Evolutionary conservation across 2,113 vertebrate species (phyloP), one percentile per base, ranked within the genome.

Genomic region (Girardinichthys multiradiatus): DNA sequence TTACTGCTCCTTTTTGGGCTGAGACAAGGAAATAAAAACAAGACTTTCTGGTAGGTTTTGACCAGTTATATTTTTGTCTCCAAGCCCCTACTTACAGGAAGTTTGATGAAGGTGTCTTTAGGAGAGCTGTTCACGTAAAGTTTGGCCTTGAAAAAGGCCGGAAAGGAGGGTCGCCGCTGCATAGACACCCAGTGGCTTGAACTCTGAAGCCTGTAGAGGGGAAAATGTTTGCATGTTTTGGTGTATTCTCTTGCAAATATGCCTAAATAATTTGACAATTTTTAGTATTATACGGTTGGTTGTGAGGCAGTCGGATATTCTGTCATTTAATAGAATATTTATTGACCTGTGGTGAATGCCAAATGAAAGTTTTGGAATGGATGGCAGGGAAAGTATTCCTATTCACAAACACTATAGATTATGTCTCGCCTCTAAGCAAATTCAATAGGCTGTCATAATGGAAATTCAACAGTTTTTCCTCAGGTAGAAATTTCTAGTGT

Each of bases 41-140:
- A 30, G 24, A 57, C 2, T 27, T 28, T 29, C 21, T 24, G 15
- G 28, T 51, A n/a, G 31, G 28, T 14, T 57, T 27, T 58, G 64
- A 68, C 24, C 54, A 39, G 10, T 64, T 57, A 14, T 21, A 2
- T 26, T 6, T 24, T 62, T 17, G n/a, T 29, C 4, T n/a, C 3
- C 4, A 27, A 59, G 33, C 54, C 37, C 12, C 24, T 28, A 76
- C 86, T 87, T 75, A 96, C 97, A 86, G 96, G 93, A 11, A 97
- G 93, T 82, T 95, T 96, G 82, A 99, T 15, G 87, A 96, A 99
- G 12, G 96, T 98, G 88, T 97, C 96, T 64, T 79, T 90, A 1
- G 95, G 95, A 57, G 86, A 66, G 4, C 88, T 76, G 17, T 89
- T 90, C 66, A 96, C 88, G 10, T 92, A 69, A 35, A 97, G 87